phyloP scores from a whole-genome alignment of 2,113 vertebrate genomes.

The Sprattus sprattus region DNA sequence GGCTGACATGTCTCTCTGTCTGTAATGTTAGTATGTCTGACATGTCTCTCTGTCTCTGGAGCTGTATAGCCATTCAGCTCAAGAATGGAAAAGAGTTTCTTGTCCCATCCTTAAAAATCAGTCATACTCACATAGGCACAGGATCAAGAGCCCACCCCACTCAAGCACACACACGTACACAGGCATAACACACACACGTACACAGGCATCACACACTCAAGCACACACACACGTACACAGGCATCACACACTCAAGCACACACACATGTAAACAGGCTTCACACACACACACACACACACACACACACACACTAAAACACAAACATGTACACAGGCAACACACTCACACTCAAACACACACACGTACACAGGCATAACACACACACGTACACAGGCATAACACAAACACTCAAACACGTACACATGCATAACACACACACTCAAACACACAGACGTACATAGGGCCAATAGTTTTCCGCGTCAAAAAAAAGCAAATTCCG shows the following conservation, averaged over 20 bases:
- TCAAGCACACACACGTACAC: conserved; percentile 17
- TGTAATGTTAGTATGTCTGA: not conserved
- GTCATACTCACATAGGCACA: not conserved
- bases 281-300: too few relatives aligned
- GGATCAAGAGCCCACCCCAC: not conserved
- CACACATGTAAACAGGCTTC: too few relatives aligned
- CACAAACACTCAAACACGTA: too few relatives aligned
- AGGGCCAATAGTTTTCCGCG: too few relatives aligned
- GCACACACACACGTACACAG: too few relatives aligned
- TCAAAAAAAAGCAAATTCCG: too few relatives aligned
- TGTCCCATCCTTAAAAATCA: not conserved
- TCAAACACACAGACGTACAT: not conserved
- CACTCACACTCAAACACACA: not conserved
- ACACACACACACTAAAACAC: too few relatives aligned
- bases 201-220: too few relatives aligned
- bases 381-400: too few relatives aligned
- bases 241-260: too few relatives aligned
- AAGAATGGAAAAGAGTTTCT: not conserved
- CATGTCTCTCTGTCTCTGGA: not conserved
- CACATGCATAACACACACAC: not conserved
- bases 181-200: too few relatives aligned
- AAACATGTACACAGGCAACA: too few relatives aligned
- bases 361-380: conserved; percentile 2
- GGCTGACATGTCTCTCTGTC: not conserved
- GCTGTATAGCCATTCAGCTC: not conserved